A percentile compares a stretch with the other conserved stretches of the same genome.
phyloP scores from a whole-genome alignment of 1,140 invertebrate species.

The Rhagoletis zephyria region DNA sequence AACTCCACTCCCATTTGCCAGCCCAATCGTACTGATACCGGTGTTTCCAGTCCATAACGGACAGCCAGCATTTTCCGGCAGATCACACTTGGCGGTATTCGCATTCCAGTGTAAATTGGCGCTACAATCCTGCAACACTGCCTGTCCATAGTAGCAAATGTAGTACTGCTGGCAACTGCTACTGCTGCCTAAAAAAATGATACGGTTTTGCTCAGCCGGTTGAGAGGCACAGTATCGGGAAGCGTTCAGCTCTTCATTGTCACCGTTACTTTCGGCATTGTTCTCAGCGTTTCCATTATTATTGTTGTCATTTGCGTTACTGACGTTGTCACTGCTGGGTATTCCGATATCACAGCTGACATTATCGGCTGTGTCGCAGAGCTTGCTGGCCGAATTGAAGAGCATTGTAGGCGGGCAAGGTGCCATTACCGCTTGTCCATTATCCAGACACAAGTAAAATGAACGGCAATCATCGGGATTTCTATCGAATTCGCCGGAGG shows the following conservation, averaged over 20 bases:
- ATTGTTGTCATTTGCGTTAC: not conserved
- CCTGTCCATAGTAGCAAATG: conserved; percentile 70
- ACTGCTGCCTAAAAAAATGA: conserved; percentile 65
- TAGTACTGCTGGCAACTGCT: conserved; percentile 65
- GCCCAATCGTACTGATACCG: not conserved
- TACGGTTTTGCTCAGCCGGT: conserved; percentile 59
- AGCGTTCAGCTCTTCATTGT: conserved; percentile 61
- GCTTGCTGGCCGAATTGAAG: conserved; percentile 64
- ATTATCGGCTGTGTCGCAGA: conserved; percentile 65
- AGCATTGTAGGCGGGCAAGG: conserved; percentile 68
- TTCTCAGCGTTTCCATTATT: not conserved
- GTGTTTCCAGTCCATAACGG: conserved; percentile 38
- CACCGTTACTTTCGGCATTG: conserved; percentile 41
- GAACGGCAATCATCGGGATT: conserved; percentile 65
- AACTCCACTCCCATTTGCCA: conserved; percentile 16
- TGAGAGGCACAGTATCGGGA: conserved; percentile 63
- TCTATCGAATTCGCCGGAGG: conserved; percentile 65
- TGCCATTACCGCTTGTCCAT: conserved; percentile 66
- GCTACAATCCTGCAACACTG: conserved; percentile 67
- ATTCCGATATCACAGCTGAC: conserved; percentile 58
- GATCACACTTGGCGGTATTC: conserved; percentile 66
- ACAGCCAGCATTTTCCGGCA: conserved; percentile 65
- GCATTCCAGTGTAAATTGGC: conserved; percentile 68
- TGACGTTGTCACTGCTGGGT: not conserved
- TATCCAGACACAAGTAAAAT: conserved; percentile 67